Conservation (phyloP, 2,888 invertebrate species). For the Cephus pygmeus region DNA sequence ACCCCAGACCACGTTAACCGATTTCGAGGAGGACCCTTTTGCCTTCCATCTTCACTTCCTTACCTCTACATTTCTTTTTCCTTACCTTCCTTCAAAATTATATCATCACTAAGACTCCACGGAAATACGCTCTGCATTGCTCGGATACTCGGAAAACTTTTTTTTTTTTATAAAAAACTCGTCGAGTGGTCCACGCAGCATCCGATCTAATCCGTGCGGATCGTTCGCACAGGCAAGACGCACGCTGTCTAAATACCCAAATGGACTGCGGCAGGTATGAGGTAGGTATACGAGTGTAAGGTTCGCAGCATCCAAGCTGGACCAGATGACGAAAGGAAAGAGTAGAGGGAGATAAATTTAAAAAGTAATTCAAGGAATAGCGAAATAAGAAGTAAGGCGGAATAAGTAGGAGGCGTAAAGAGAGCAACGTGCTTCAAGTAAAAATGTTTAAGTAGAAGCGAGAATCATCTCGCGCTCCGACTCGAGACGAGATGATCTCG, state of each 20-base stretch:
- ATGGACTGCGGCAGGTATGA: slow-evolving; percentile 49
- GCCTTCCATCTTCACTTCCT: too few relatives aligned
- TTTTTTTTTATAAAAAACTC: too few relatives aligned
- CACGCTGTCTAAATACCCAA: slow-evolving; percentile 50
- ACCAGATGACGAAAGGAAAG: not conserved
- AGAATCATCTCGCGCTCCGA: slow-evolving; percentile 34
- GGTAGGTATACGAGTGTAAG: slow-evolving; percentile 21
- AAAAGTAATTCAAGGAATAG: slow-evolving; percentile 16
- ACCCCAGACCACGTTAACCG: slow-evolving; percentile 1
- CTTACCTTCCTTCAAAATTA: not conserved
- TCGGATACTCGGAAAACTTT: too few relatives aligned
- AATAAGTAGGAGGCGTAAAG: slow-evolving; percentile 18
- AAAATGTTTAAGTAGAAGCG: slow-evolving; percentile 43
- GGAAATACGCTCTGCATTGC: too few relatives aligned
- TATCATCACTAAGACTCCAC: too few relatives aligned
- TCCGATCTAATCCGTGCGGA: too few relatives aligned
- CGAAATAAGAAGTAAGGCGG: slow-evolving; percentile 2
- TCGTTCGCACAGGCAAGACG: slow-evolving; percentile 37
- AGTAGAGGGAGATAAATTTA: slow-evolving; percentile 24
- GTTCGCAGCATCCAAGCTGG: not conserved
- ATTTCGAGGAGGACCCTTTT: not conserved
- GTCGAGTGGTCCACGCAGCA: too few relatives aligned
- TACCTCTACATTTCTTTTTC: not conserved
- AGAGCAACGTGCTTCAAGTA: slow-evolving; percentile 17
- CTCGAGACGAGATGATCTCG: slow-evolving; percentile 41